phyloP scores from a whole-genome alignment of 2,113 vertebrate genomes.

The Hemichromis elongatus region DNA sequence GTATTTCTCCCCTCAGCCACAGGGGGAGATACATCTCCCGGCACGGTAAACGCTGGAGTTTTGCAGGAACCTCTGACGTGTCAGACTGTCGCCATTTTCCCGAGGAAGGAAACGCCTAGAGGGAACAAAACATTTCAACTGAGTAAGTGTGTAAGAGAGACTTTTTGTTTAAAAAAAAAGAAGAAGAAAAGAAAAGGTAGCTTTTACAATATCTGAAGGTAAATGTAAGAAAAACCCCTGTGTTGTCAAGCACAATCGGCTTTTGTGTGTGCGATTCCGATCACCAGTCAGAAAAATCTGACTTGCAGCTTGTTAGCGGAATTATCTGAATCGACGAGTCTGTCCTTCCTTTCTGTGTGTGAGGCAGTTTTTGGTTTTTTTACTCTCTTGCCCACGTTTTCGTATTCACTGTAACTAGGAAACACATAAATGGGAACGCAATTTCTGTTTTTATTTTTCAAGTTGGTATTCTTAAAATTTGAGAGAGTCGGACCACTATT shows the following conservation, averaged over 20 bases:
- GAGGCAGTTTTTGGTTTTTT: not conserved
- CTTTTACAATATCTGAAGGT: not conserved
- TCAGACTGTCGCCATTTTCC: constrained; percentile 65
- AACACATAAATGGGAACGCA: not conserved
- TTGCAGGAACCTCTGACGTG: constrained; percentile 60
- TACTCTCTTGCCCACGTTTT: no score
- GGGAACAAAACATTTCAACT: constrained; percentile 17
- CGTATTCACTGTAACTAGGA: not conserved
- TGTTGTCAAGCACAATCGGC: not conserved
- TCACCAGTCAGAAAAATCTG: not conserved
- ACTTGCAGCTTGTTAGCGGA: not conserved
- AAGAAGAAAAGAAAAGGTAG: not conserved
- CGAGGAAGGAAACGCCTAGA: constrained; percentile 70
- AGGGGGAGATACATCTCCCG: not conserved
- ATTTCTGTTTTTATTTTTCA: not conserved
- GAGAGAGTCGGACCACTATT: not conserved
- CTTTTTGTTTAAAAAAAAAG: not conserved
- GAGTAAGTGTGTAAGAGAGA: constrained; percentile 21
- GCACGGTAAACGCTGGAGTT: constrained; percentile 16
- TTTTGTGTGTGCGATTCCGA: not conserved
- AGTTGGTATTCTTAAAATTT: not conserved
- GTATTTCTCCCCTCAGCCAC: constrained; percentile 2
- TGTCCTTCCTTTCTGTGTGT: not conserved
- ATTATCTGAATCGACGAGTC: not conserved
- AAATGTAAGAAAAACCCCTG: not conserved